Evolutionary conservation across 1,140 invertebrate genomes (phyloP).

Genomic region (Samia ricini): DNA sequence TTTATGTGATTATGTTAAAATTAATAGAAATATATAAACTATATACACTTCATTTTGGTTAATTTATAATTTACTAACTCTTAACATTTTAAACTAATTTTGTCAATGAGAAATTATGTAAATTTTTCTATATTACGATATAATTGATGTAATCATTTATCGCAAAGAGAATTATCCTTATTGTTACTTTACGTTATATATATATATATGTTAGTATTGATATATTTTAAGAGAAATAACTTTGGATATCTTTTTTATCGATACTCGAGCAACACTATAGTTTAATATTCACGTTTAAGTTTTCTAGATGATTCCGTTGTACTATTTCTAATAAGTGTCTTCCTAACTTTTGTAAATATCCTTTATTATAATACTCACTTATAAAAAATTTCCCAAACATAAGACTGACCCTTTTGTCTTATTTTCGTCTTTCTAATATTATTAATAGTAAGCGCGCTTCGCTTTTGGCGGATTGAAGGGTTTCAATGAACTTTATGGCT

Average conservation of each 20-base stretch:
- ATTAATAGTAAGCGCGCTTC: constrained; percentile 36
- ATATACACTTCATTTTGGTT: too few species aligned
- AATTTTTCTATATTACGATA: too few species aligned
- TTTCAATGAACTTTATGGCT: background rate
- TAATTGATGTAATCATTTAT: too few species aligned
- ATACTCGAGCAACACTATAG: background rate
- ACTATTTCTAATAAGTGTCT: constrained; percentile 67
- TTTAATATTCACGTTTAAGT: constrained; percentile 32
- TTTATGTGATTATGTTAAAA: too few species aligned
- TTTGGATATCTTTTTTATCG: background rate
- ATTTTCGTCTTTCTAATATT: constrained; percentile 71
- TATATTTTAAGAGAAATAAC: background rate
- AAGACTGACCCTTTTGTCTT: constrained; percentile 76
- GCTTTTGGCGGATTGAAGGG: background rate
- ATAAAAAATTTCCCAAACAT: constrained; percentile 76
- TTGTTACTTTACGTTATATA: background rate
- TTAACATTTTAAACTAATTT: too few species aligned
- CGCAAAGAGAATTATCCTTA: background rate
- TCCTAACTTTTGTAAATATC: constrained; percentile 76
- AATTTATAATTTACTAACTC: too few species aligned
- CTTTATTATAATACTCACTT: constrained; percentile 66
- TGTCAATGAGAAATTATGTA: too few species aligned
- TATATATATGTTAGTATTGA: background rate
- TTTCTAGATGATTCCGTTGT: constrained; percentile 57
- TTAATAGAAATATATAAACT: too few species aligned